Conservation (phyloP, 2,113 vertebrate species). For the Paradoxurus hermaphroditus region DNA sequence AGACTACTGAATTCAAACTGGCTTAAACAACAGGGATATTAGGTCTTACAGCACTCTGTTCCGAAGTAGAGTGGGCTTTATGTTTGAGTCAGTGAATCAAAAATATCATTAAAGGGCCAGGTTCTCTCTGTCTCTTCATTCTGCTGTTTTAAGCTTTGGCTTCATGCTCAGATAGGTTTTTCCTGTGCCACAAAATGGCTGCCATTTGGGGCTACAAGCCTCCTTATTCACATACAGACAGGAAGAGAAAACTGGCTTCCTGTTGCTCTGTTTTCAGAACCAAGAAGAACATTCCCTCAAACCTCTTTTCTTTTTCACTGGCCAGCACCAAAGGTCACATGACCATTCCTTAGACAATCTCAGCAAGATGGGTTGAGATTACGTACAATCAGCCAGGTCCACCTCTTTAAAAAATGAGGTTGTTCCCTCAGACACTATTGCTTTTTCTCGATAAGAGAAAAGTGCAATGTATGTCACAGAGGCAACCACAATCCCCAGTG, state of each 20-base stretch:
- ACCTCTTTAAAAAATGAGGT: background rate
- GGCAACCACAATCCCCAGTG: background rate
- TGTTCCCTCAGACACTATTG: background rate
- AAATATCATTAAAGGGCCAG: background rate
- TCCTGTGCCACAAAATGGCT: background rate
- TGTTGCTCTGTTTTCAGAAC: background rate
- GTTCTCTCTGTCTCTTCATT: background rate
- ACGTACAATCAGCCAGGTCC: background rate
- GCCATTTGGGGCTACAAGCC: background rate
- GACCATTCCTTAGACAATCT: background rate
- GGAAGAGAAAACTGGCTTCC: background rate
- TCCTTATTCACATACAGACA: background rate
- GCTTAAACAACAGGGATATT: background rate
- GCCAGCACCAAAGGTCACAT: background rate
- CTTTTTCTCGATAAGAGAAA: slow-evolving; percentile 10
- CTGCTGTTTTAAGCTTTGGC: background rate
- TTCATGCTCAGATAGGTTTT: slow-evolving; percentile 3
- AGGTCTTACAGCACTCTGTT: background rate
- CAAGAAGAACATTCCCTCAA: background rate
- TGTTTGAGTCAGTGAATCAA: background rate
- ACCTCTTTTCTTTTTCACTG: background rate
- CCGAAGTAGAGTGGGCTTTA: background rate
- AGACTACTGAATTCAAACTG: background rate
- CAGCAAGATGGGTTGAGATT: slow-evolving; percentile 13
- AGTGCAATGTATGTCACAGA: slow-evolving; percentile 2